phyloP scores from a whole-genome alignment of 1,140 invertebrate species.

The Hylaeus volcanicus region DNA sequence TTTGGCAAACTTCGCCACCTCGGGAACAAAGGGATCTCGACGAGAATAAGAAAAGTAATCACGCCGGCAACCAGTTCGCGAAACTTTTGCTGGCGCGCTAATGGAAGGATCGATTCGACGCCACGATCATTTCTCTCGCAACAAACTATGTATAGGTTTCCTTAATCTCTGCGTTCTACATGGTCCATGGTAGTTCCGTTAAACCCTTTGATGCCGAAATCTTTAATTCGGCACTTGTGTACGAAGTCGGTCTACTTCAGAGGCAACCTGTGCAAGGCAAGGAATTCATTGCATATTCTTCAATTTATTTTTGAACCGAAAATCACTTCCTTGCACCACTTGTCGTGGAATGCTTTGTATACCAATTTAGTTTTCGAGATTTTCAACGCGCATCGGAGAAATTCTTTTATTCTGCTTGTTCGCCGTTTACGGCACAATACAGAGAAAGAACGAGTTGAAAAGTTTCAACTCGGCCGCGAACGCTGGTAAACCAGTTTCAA shows the following conservation, averaged over 20 bases:
- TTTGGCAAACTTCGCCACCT: conserved; percentile 33
- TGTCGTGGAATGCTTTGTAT: too few relatives aligned
- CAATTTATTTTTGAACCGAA: too few relatives aligned
- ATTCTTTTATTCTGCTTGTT: neutral
- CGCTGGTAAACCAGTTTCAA: neutral
- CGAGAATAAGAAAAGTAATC: conserved; percentile 47
- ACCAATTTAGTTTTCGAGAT: neutral
- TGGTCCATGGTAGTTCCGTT: too few relatives aligned
- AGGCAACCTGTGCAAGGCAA: too few relatives aligned
- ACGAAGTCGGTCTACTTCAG: too few relatives aligned
- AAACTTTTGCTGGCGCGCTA: conserved; percentile 2
- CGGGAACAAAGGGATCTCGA: conserved; percentile 44
- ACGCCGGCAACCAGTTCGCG: neutral
- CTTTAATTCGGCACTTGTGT: too few relatives aligned
- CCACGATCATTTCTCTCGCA: too few relatives aligned
- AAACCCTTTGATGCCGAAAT: too few relatives aligned
- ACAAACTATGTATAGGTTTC: too few relatives aligned
- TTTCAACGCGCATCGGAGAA: neutral
- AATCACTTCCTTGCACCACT: too few relatives aligned
- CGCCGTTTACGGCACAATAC: neutral
- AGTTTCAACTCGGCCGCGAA: neutral
- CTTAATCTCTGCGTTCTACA: too few relatives aligned
- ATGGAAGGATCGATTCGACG: conserved; percentile 5
- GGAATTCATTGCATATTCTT: too few relatives aligned
- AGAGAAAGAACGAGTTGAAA: neutral